Evolutionary conservation across 2,797 vertebrate genomes (phyloP).

Genomic region (Cossypha heuglini): DNA sequence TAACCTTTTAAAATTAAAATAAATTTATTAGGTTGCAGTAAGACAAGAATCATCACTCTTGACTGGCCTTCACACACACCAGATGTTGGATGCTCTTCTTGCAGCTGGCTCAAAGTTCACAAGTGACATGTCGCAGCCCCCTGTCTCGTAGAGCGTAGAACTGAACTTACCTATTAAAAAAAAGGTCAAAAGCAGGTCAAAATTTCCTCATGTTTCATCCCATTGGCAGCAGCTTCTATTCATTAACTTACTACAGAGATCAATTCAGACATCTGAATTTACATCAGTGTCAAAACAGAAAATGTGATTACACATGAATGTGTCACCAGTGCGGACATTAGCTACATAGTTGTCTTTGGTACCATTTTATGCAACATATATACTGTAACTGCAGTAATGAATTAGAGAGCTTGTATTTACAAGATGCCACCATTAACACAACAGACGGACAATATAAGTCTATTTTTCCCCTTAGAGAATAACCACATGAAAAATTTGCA

Average conservation of each 20-base stretch:
- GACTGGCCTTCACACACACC: slow-evolving; percentile 82
- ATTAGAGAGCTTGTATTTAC: not conserved
- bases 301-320: not conserved
- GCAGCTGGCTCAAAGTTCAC: slow-evolving; percentile 98
- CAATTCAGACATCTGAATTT: not conserved
- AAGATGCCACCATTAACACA: not conserved
- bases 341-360: not conserved
- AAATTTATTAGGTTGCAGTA: not conserved
- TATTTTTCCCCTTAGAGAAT: not conserved
- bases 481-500: not conserved
- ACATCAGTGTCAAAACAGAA: not conserved
- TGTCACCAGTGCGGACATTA: not conserved
- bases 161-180: slow-evolving; percentile 90
- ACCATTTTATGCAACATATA: not conserved
- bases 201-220: not conserved
- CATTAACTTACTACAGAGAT: not conserved
- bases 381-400: not conserved
- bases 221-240: not conserved
- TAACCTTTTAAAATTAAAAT: not conserved
- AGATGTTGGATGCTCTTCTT: slow-evolving; percentile 97
- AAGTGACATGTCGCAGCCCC: slow-evolving; percentile 95
- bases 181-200: slow-evolving; percentile 54
- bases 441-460: not conserved
- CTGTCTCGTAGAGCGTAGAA: slow-evolving; percentile 92
- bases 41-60: slow-evolving; percentile 51